Evolutionary conservation across 2,888 invertebrate species (phyloP).

Genomic region (Teleogryllus oceanicus): DNA sequence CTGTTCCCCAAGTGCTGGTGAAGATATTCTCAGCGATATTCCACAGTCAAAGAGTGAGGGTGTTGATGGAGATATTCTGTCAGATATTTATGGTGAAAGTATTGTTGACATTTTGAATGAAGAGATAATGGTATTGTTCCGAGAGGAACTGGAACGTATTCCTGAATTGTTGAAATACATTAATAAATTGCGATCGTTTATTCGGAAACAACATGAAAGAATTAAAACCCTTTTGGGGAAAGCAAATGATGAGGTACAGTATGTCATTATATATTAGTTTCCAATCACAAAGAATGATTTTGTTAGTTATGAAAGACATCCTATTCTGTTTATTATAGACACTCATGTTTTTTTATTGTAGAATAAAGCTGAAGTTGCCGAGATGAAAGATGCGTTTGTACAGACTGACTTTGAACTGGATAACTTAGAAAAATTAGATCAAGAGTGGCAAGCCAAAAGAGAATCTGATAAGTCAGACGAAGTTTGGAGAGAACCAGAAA

Average conservation of each 20-base stretch:
- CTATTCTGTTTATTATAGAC: no score
- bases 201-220: background rate
- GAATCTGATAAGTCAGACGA: slow-evolving; percentile 36
- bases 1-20: background rate
- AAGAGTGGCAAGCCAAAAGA: slow-evolving; percentile 33
- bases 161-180: slow-evolving; percentile 60
- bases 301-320: background rate
- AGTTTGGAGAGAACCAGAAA: slow-evolving; percentile 34
- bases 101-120: slow-evolving; percentile 24
- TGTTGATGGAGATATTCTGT: background rate
- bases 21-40: background rate
- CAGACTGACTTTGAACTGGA: slow-evolving; percentile 42
- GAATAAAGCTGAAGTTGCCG: background rate
- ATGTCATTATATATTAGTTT: background rate
- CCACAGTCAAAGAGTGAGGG: background rate
- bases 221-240: background rate
- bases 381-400: slow-evolving; percentile 2
- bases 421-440: slow-evolving; percentile 41
- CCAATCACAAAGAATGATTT: background rate
- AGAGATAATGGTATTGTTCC: slow-evolving; percentile 30
- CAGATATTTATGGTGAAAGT: slow-evolving; percentile 4
- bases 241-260: background rate
- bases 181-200: slow-evolving; percentile 39
- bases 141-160: slow-evolving; percentile 52
- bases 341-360: background rate